Base-by-base conservation (phyloP, 2,113 vertebrate genomes). In the Cepphus grylle region DNA sequence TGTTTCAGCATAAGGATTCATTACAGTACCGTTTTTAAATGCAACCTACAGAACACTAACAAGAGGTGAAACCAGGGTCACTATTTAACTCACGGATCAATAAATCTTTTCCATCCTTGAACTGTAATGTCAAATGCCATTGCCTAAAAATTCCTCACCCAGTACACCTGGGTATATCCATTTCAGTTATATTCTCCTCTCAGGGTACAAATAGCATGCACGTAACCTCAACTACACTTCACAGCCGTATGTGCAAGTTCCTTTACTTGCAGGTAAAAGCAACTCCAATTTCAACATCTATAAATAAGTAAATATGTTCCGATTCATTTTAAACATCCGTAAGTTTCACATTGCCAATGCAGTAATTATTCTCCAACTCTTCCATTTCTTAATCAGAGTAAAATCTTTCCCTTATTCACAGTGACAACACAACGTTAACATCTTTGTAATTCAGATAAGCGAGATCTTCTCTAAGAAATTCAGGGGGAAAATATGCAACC, bases 21-120 rank as follows among this genome's bases (percentile, higher is more conserved):
- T 94, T 85, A 71, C 0, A 0, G n/a, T 62, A 47, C 22, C 47
- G 18, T 67, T 69, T 84, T 82, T 59, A 80, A 94, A 67, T n/a
- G 47, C 65, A 90, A 81, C 74, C 76, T 93, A 69, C 20, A 86
- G 34, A 96, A 71, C 70, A 96, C 63, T 95, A 86, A 95, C 66
- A 85, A 78, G 83, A 73, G 71, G 92, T 96, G 49, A 97, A 96
- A 95, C 23, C 50, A 27, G 73, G 79, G 74, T 97, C 87, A 97
- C 81, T 76, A 25, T 84, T 97, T 97, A 97, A 97, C 86, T 91
- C 70, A 56, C 3, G 5, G 86, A 96, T 96, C 88, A 96, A 85
- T 96, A 97, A 92, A 95, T 95, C 81, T 95, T 97, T 96, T 96
- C 90, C 91, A 91, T 94, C 80, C 69, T 97, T 98, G 94, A 98